A percentile compares a stretch with the other conserved stretches of the same genome.
These are phyloP conservation scores for Cotesia typhae DNA, from an alignment of 1,140 invertebrate genomes.

Conservation along the genomic window DNA sequence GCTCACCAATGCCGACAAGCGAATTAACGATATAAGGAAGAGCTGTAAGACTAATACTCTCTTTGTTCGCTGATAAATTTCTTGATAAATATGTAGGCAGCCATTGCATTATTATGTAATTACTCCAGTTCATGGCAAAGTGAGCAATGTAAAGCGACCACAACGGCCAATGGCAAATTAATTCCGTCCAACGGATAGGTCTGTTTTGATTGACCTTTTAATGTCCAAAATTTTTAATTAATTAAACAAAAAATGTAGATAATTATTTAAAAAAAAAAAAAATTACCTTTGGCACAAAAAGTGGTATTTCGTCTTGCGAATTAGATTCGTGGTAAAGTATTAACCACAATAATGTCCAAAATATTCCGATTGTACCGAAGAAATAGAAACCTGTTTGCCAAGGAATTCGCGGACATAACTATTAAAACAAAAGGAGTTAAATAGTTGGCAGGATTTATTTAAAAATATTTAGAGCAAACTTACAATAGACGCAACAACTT, in stretches of 20 bases:
- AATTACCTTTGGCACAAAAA: constrained; percentile 73
- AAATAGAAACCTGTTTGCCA: constrained; percentile 79
- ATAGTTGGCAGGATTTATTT: not conserved
- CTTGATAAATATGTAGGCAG: constrained; percentile 78
- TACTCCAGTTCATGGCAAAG: constrained; percentile 87
- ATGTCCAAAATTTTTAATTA: constrained; percentile 16
- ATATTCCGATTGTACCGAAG: constrained; percentile 76
- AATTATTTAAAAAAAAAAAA: not conserved
- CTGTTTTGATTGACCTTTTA: constrained; percentile 66
- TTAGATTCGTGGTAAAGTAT: constrained; percentile 70
- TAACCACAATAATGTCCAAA: constrained; percentile 77
- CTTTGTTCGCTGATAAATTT: constrained; percentile 74
- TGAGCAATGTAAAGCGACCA: constrained; percentile 84
- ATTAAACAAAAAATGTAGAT: too few species aligned
- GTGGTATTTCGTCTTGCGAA: constrained; percentile 73
- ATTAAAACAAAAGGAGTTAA: constrained; percentile 12
- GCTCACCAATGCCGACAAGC: constrained; percentile 74
- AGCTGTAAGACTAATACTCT: constrained; percentile 80
- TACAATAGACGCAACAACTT: constrained; percentile 80
- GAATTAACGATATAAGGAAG: constrained; percentile 83
- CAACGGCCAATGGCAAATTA: constrained; percentile 76
- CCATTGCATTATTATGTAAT: constrained; percentile 88
- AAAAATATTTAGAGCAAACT: constrained; percentile 49
- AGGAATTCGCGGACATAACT: constrained; percentile 71
- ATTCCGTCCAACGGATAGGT: constrained; percentile 73